These are phyloP conservation scores for Sorex maritimensis DNA, from an alignment of 2,797 vertebrate species.

Conservation along the genomic window DNA sequence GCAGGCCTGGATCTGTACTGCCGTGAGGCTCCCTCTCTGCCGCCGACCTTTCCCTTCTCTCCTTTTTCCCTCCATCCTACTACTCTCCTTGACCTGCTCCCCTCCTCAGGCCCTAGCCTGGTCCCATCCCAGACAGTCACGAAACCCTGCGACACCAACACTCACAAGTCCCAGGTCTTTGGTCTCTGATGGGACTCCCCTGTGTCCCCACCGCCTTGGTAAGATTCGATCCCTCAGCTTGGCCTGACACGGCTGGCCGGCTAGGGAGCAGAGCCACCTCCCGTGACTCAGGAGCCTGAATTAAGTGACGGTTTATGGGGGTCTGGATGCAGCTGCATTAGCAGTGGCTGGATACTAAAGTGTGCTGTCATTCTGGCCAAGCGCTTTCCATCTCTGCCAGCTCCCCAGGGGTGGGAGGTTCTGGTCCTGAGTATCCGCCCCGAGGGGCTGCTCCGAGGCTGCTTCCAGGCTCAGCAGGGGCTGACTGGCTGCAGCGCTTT, in stretches of 20 bases:
- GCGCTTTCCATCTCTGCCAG: not conserved
- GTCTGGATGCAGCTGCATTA: not conserved
- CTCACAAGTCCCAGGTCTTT: no score
- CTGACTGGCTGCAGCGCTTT: no score
- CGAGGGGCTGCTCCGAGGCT: not conserved
- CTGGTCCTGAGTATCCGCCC: not conserved
- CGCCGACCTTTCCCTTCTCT: not conserved
- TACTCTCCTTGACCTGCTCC: no score
- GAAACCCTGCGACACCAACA: no score
- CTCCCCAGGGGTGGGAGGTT: not conserved
- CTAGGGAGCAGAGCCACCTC: constrained; percentile 2
- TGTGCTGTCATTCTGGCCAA: not conserved
- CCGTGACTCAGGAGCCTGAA: not conserved
- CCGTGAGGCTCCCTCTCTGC: constrained; percentile 29
- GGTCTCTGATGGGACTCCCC: not conserved
- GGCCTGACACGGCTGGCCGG: not conserved
- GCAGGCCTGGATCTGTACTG: not conserved
- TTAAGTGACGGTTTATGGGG: not conserved
- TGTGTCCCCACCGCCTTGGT: not conserved
- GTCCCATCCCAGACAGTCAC: not conserved
- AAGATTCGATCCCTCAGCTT: no score
- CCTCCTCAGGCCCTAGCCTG: not conserved
- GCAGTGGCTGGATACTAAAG: not conserved
- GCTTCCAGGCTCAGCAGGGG: no score
- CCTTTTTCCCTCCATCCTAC: not conserved